phyloP scores from a whole-genome alignment of 2,888 invertebrate genomes.

The Tiliacea citrago region DNA sequence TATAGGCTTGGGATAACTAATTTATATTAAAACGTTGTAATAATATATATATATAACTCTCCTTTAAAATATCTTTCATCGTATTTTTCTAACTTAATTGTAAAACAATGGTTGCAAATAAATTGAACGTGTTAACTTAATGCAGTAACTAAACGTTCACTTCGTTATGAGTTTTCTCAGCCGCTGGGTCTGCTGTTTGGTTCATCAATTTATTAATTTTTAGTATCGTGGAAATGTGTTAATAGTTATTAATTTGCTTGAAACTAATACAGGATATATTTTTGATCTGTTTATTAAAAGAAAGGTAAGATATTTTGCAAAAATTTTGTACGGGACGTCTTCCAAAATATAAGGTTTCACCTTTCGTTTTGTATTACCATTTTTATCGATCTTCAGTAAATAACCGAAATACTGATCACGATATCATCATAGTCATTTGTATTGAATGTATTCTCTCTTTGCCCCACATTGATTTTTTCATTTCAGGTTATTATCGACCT shows the following conservation, averaged over 20 bases:
- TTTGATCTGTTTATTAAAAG: slow-evolving; percentile 28
- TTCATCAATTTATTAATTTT: slow-evolving; percentile 73
- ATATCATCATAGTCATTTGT: slow-evolving; percentile 43
- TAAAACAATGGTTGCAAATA: not conserved
- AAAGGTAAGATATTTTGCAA: slow-evolving; percentile 54
- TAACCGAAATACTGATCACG: slow-evolving; percentile 53
- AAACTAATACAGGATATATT: slow-evolving; percentile 46
- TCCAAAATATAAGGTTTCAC: slow-evolving; percentile 45
- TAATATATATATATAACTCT: not conserved
- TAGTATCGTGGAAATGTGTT: slow-evolving; percentile 68
- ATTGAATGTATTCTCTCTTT: slow-evolving; percentile 67
- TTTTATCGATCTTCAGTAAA: slow-evolving; percentile 66
- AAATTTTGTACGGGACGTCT: slow-evolving; percentile 29
- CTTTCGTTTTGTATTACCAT: slow-evolving; percentile 55
- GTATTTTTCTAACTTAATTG: not conserved
- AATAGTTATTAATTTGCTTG: slow-evolving; percentile 64
- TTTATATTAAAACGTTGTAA: no score
- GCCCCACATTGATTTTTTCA: slow-evolving; percentile 87
- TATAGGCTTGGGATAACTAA: not conserved
- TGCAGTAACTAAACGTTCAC: slow-evolving; percentile 76
- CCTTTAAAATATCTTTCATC: no score
- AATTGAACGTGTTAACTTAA: slow-evolving; percentile 6
- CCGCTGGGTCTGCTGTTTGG: slow-evolving; percentile 85
- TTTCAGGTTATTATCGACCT: slow-evolving; percentile 90
- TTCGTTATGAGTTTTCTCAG: slow-evolving; percentile 86